A percentile compares a stretch with the other conserved stretches of the same genome.
These are phyloP conservation scores for Parazoanthus atlanticus DNA, from an alignment of 92 coral and sea anemone genomes.

Conservation along the genomic window DNA sequence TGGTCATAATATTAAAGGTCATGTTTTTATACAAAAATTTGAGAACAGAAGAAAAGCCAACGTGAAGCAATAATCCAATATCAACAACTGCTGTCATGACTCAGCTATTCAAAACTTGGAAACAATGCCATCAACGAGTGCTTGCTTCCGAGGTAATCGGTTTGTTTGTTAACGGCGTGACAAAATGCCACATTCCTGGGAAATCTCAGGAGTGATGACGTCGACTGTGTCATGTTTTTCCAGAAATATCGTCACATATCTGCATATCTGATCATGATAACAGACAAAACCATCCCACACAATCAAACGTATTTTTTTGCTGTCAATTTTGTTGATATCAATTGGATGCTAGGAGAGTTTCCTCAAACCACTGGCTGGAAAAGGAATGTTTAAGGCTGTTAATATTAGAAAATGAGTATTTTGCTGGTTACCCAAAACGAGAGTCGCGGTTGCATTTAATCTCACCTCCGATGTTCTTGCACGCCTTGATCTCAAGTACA, in stretches of 20 bases:
- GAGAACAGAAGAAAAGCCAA: not conserved
- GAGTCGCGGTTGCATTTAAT: too few species aligned
- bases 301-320: not conserved
- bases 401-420: not conserved
- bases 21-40: not conserved
- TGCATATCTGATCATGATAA: not conserved
- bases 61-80: not conserved
- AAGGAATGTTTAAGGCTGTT: not conserved
- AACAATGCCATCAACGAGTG: slow-evolving; percentile 1
- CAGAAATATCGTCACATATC: not conserved
- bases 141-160: not conserved
- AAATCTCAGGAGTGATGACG: slow-evolving; percentile 14
- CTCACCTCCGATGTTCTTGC: not conserved
- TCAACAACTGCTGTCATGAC: not conserved
- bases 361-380: not conserved
- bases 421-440: not conserved
- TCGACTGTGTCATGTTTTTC: not conserved
- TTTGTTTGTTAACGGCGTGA: slow-evolving; percentile 1
- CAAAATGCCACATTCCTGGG: slow-evolving; percentile 10
- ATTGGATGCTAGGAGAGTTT: not conserved
- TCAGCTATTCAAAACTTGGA: slow-evolving; percentile 3
- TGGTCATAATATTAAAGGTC: not conserved
- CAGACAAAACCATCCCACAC: not conserved
- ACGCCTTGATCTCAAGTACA: not conserved
- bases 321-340: not conserved